Percentiles rank a stretch among this genome's conserved stretches.
Conservation (phyloP, 1,140 invertebrate genomes). For the Cepaea nemoralis region DNA sequence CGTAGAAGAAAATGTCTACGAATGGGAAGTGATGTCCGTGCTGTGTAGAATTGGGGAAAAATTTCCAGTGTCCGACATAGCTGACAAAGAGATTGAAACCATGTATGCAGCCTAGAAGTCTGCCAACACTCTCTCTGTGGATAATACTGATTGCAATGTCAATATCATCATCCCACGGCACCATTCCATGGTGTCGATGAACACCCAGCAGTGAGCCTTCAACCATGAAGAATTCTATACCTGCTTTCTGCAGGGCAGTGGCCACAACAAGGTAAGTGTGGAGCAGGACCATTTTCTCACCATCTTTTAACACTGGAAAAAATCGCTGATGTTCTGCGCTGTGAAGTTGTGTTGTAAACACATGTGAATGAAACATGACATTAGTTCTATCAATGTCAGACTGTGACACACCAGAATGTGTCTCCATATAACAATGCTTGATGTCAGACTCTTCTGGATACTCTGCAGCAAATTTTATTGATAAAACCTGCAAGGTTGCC, state of each 20-base stretch:
- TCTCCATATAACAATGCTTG: not conserved
- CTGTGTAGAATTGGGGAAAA: not conserved
- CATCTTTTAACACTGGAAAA: not conserved
- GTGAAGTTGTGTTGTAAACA: not conserved
- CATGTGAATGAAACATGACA: not conserved
- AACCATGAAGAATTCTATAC: constrained; percentile 28
- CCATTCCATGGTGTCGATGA: constrained; percentile 46
- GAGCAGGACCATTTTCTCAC: not conserved
- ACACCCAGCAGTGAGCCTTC: constrained; percentile 46
- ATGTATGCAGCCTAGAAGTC: not conserved
- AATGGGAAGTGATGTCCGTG: not conserved
- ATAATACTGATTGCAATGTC: constrained; percentile 44
- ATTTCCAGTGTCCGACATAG: not conserved
- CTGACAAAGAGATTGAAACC: not conserved
- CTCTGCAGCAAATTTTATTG: not conserved
- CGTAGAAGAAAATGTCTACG: constrained; percentile 20
- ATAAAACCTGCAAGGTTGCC: not conserved
- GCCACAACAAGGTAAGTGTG: not conserved
- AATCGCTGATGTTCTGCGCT: not conserved
- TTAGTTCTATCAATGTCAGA: not conserved
- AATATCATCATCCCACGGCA: constrained; percentile 53
- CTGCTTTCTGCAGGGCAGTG: not conserved
- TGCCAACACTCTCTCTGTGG: not conserved
- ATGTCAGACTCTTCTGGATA: not conserved
- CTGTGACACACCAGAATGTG: not conserved